phyloP scores from a whole-genome alignment of 2,113 vertebrate genomes.

The Vulpes lagopus region DNA sequence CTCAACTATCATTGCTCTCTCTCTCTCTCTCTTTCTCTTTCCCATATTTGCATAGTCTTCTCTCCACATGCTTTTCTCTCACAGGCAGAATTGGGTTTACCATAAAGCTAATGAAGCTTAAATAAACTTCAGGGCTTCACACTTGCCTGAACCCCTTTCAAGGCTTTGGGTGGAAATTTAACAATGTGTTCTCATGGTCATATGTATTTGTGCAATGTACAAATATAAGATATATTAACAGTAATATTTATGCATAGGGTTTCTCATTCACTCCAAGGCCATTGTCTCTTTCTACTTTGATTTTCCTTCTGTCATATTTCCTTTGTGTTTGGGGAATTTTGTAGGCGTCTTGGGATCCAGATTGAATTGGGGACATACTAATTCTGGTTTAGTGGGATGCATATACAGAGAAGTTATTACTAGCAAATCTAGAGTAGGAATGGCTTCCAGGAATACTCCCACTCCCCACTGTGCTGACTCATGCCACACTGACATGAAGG shows the following conservation, averaged over 20 bases:
- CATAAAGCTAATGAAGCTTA: neutral
- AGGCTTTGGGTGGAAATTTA: neutral
- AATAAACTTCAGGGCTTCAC: neutral
- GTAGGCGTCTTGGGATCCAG: neutral
- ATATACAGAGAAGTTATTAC: neutral
- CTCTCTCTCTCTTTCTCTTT: neutral
- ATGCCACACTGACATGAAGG: neutral
- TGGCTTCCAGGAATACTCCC: conserved; percentile 15
- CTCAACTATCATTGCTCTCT: neutral
- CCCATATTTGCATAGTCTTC: neutral
- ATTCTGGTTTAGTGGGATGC: neutral
- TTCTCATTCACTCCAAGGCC: neutral
- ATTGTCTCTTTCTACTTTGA: neutral
- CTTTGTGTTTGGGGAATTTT: neutral
- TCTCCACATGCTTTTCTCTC: neutral
- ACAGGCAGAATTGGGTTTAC: neutral
- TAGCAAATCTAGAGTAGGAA: neutral
- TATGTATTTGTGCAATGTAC: neutral
- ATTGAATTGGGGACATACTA: neutral
- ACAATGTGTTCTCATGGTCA: neutral
- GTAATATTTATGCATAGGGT: neutral
- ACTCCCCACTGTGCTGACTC: neutral
- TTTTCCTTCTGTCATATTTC: neutral
- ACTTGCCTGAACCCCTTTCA: neutral
- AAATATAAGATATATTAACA: neutral